Percentiles rank a stretch among this genome's conserved stretches.
Evolutionary conservation across 1,140 invertebrate species (phyloP).

Genomic region (Cotesia glomerata): DNA sequence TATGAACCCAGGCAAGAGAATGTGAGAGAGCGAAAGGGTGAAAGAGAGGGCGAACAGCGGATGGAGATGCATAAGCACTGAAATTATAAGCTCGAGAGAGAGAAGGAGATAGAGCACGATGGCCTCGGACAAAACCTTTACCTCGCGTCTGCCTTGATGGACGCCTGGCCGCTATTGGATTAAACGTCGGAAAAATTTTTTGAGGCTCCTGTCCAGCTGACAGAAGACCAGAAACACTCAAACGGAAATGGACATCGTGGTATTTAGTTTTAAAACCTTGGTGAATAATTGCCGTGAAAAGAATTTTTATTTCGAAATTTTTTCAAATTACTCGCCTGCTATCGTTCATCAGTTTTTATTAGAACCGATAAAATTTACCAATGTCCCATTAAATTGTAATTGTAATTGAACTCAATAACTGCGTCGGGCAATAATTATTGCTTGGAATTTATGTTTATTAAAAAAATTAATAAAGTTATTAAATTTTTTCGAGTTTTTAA

Average conservation of each 20-base stretch:
- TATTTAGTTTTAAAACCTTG: background rate
- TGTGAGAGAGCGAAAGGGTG: background rate
- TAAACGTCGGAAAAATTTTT: slow-evolving; percentile 37
- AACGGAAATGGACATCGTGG: slow-evolving; percentile 22
- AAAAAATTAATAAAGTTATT: slow-evolving; percentile 6
- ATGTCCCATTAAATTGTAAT: slow-evolving; percentile 9
- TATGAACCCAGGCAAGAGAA: slow-evolving; percentile 15
- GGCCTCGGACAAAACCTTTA: slow-evolving; percentile 59
- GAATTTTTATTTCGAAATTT: background rate
- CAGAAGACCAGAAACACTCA: slow-evolving; percentile 1
- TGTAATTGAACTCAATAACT: background rate
- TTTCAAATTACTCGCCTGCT: background rate
- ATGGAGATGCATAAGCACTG: background rate
- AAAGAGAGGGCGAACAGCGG: too few species aligned
- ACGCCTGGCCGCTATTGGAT: slow-evolving; percentile 58
- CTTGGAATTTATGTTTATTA: background rate
- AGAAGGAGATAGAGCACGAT: background rate
- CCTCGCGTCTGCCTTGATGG: slow-evolving; percentile 52
- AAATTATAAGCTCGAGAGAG: slow-evolving; percentile 1
- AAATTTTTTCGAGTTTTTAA: too few species aligned
- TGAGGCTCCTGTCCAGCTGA: background rate
- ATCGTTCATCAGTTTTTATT: slow-evolving; percentile 21
- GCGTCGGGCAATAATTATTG: background rate
- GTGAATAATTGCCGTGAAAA: background rate
- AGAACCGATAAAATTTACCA: slow-evolving; percentile 3